phyloP scores from a whole-genome alignment of 2,113 vertebrate species.

The Potamarius usumacintae region DNA sequence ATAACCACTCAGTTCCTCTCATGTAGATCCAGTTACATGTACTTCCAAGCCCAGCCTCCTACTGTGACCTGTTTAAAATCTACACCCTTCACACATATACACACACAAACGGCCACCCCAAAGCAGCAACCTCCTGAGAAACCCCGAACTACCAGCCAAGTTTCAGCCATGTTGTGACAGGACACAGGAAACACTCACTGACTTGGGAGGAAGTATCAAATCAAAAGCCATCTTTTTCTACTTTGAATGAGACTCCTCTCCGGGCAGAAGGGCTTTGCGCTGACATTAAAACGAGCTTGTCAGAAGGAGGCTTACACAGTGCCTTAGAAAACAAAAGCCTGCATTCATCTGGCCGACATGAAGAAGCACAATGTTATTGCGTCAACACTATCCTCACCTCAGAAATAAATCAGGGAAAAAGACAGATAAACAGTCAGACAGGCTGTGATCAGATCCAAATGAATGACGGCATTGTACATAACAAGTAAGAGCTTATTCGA shows the following conservation, averaged over 20 bases:
- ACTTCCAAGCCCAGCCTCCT: slow-evolving; percentile 60
- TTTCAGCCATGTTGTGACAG: slow-evolving; percentile 69
- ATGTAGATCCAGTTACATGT: slow-evolving; percentile 59
- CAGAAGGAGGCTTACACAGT: slow-evolving; percentile 43
- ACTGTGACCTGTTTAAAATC: slow-evolving; percentile 61
- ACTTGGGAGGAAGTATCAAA: slow-evolving; percentile 76
- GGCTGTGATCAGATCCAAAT: neutral
- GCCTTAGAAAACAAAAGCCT: slow-evolving; percentile 54
- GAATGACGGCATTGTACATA: neutral
- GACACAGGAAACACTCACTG: slow-evolving; percentile 67
- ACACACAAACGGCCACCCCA: slow-evolving; percentile 65
- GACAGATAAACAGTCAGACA: slow-evolving; percentile 14
- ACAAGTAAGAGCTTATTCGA: neutral
- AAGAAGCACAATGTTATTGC: slow-evolving; percentile 57
- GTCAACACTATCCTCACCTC: slow-evolving; percentile 53
- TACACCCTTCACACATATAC: slow-evolving; percentile 35
- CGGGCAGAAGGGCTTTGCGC: slow-evolving; percentile 49
- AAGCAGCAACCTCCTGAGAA: slow-evolving; percentile 55
- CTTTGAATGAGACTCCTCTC: slow-evolving; percentile 57
- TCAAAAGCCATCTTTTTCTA: slow-evolving; percentile 65
- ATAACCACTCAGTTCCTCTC: slow-evolving; percentile 46
- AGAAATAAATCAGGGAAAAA: slow-evolving; percentile 25
- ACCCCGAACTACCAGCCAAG: slow-evolving; percentile 57
- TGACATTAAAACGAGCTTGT: slow-evolving; percentile 55
- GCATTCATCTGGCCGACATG: slow-evolving; percentile 55